These are phyloP conservation scores for Etheostoma nigrum DNA, from an alignment of 2,797 vertebrate genomes.

Conservation along the genomic window DNA sequence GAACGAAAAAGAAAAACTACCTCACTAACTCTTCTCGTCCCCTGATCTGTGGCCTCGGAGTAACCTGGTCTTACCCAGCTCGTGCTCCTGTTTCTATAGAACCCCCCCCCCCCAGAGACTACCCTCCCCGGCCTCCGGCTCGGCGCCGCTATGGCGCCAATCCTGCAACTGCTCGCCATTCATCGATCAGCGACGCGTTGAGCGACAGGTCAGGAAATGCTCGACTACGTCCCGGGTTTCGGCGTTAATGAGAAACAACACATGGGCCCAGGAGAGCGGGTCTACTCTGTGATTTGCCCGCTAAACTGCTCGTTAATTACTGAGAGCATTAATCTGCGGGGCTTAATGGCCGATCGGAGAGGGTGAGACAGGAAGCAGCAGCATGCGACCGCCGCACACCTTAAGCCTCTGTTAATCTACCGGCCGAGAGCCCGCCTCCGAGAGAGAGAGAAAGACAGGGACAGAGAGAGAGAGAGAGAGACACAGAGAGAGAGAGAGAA, in stretches of 20 bases:
- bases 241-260: constrained; percentile 64
- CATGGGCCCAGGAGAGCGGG: constrained; percentile 49
- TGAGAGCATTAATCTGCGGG: constrained; percentile 69
- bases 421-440: constrained; percentile 35
- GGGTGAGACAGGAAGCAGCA: constrained; percentile 49
- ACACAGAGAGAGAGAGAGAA: too few species aligned
- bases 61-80: too few species aligned
- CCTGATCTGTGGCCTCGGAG: too few species aligned
- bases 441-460: too few species aligned
- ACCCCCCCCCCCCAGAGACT: too few species aligned
- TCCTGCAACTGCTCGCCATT: neutral
- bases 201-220: constrained; percentile 64
- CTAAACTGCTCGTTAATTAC: constrained; percentile 78
- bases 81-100: too few species aligned
- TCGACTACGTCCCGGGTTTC: constrained; percentile 39
- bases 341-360: constrained; percentile 64
- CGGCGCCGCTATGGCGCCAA: neutral
- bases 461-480: too few species aligned
- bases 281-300: constrained; percentile 59
- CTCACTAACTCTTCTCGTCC: too few species aligned
- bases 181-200: constrained; percentile 57
- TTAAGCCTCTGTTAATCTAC: constrained; percentile 65
- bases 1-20: too few species aligned
- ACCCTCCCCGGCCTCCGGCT: too few species aligned
- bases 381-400: constrained; percentile 72